A percentile compares a stretch with the other conserved stretches of the same genome.
Evolutionary conservation across 2,888 invertebrate genomes (phyloP).

Genomic region (Pasiphila rectangulata): DNA sequence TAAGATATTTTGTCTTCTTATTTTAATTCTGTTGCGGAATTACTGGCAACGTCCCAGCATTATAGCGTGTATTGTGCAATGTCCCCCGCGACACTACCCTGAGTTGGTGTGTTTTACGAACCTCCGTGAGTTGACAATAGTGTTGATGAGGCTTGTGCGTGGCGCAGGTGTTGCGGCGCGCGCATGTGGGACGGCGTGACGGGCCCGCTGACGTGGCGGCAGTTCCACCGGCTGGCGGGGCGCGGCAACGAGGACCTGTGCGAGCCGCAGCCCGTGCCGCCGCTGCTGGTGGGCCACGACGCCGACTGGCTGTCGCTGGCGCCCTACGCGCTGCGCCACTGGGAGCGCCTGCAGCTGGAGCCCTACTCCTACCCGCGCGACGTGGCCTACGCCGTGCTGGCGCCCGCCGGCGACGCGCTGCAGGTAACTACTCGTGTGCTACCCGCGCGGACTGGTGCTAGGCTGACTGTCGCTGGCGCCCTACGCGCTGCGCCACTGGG

Average conservation of each 20-base stretch:
- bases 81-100: too few species aligned
- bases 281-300: slow-evolving; percentile 95
- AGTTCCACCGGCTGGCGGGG: slow-evolving; percentile 97
- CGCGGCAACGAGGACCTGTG: slow-evolving; percentile 96
- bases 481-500: too few species aligned
- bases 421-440: slow-evolving; percentile 46
- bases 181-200: slow-evolving; percentile 97
- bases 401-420: slow-evolving; percentile 94
- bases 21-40: too few species aligned
- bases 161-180: slow-evolving; percentile 85
- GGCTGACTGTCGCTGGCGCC: too few species aligned
- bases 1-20: too few species aligned
- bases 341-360: slow-evolving; percentile 98
- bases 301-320: slow-evolving; percentile 96
- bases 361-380: slow-evolving; percentile 97
- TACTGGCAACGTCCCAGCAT: too few species aligned
- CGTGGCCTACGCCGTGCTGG: slow-evolving; percentile 95
- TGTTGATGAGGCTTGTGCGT: neutral
- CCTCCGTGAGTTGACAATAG: too few species aligned
- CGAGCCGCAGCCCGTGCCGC: slow-evolving; percentile 98
- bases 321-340: slow-evolving; percentile 96
- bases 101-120: too few species aligned
- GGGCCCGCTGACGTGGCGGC: slow-evolving; percentile 98
- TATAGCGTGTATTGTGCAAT: too few species aligned
- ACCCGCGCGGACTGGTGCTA: too few species aligned